A percentile compares a stretch with the other conserved stretches of the same genome.
Evolutionary conservation across 2,113 vertebrate species (phyloP).

Genomic region (Podocnemis expansa): DNA sequence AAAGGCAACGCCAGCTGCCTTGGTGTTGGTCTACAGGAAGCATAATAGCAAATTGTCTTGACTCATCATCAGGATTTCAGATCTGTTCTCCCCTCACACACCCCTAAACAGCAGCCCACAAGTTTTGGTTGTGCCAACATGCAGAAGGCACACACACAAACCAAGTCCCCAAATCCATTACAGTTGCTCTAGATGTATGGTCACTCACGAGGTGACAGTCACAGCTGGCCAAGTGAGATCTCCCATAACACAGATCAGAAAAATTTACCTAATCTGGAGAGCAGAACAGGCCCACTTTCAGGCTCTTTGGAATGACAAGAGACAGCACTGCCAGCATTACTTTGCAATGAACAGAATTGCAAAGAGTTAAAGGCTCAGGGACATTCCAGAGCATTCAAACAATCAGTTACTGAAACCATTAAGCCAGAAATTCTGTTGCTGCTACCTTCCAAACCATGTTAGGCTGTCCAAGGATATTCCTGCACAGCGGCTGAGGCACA

Average conservation of each 20-base stretch:
- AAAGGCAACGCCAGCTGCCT: constrained; percentile 44
- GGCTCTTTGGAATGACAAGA: not conserved
- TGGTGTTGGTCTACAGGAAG: not conserved
- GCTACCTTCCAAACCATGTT: rapidly evolving
- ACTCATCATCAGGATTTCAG: not conserved
- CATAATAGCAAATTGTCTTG: not conserved
- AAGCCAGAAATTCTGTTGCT: not conserved
- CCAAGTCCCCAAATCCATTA: not conserved
- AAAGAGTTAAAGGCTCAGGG: not conserved
- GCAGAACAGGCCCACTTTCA: not conserved
- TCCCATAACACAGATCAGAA: not conserved
- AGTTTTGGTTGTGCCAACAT: not conserved
- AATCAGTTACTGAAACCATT: not conserved
- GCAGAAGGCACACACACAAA: not conserved
- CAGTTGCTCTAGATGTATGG: not conserved
- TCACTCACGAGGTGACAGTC: not conserved
- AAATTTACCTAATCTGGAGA: not conserved
- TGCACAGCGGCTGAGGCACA: not conserved
- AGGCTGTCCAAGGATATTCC: rapidly evolving
- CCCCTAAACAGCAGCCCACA: not conserved
- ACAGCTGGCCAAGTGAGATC: not conserved
- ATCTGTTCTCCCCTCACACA: not conserved
- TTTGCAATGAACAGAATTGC: not conserved
- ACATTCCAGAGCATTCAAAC: not conserved
- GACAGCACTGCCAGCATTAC: not conserved